A percentile compares a stretch with the other conserved stretches of the same genome.
Evolutionary conservation across 2,888 invertebrate genomes (phyloP).

Genomic region (Cepaea hortensis): DNA sequence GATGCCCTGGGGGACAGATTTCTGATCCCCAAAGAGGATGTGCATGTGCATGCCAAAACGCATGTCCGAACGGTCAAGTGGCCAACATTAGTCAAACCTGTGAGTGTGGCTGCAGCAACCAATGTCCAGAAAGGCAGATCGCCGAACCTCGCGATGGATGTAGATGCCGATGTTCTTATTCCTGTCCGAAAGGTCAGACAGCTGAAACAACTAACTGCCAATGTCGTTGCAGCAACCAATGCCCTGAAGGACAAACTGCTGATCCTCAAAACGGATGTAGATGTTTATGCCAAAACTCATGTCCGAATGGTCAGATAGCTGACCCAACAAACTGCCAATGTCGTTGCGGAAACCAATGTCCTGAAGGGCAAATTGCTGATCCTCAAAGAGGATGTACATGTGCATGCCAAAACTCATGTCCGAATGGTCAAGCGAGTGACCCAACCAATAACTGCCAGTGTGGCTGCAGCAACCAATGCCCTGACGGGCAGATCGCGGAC

Average conservation of each 20-base stretch:
- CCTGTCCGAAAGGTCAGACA: not conserved
- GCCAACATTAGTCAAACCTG: not conserved
- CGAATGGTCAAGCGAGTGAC: not conserved
- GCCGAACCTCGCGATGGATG: not conserved
- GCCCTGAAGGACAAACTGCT: not conserved
- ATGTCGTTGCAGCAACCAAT: not conserved
- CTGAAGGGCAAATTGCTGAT: not conserved
- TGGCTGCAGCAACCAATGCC: not conserved
- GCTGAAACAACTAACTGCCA: not conserved
- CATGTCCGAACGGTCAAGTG: not conserved
- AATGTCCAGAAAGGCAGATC: constrained; percentile 2
- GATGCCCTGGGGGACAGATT: not conserved
- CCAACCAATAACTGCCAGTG: not conserved
- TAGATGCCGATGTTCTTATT: not conserved
- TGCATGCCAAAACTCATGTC: not conserved
- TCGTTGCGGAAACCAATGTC: not conserved
- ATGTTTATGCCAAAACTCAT: not conserved
- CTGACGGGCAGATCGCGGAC: not conserved
- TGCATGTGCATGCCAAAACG: not conserved
- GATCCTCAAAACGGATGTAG: not conserved
- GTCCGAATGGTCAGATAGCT: not conserved
- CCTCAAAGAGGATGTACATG: not conserved
- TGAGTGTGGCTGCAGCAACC: constrained; percentile 5
- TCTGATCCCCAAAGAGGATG: not conserved
- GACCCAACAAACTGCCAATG: not conserved